Conservation (phyloP, 2,888 invertebrate species). For the Periphyllus acericola region DNA sequence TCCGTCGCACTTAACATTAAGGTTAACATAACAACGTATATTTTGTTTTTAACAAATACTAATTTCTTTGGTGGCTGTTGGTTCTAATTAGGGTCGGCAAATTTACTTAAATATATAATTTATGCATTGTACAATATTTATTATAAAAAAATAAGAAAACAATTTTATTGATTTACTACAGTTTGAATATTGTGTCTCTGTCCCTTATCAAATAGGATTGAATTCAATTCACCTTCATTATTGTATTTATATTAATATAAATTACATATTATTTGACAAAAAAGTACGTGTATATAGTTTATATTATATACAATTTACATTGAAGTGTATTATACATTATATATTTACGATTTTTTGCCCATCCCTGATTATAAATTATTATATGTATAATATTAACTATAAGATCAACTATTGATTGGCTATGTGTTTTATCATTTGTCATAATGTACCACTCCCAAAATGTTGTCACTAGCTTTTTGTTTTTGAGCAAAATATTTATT, state of each 20-base stretch:
- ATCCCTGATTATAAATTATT: neutral
- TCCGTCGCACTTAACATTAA: slow-evolving; percentile 56
- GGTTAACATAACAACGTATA: slow-evolving; percentile 46
- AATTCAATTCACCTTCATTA: too few species aligned
- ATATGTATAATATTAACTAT: neutral
- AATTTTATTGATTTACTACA: neutral
- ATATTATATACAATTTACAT: too few species aligned
- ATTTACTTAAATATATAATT: neutral
- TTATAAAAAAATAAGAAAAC: neutral
- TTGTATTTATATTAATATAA: too few species aligned
- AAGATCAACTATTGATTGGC: too few species aligned
- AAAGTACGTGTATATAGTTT: too few species aligned
- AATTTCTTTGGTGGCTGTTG: slow-evolving; percentile 38
- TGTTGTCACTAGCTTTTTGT: too few species aligned
- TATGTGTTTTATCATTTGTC: too few species aligned
- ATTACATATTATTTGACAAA: too few species aligned
- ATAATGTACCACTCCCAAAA: too few species aligned
- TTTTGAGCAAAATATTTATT: too few species aligned
- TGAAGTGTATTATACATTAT: neutral
- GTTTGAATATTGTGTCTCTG: too few species aligned
- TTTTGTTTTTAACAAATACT: slow-evolving; percentile 29
- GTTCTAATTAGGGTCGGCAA: neutral
- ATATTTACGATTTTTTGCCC: neutral
- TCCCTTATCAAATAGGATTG: too few species aligned
- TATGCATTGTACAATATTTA: neutral